Base-by-base conservation (phyloP, 2,888 invertebrate genomes). In the Machimus atricapillus region DNA sequence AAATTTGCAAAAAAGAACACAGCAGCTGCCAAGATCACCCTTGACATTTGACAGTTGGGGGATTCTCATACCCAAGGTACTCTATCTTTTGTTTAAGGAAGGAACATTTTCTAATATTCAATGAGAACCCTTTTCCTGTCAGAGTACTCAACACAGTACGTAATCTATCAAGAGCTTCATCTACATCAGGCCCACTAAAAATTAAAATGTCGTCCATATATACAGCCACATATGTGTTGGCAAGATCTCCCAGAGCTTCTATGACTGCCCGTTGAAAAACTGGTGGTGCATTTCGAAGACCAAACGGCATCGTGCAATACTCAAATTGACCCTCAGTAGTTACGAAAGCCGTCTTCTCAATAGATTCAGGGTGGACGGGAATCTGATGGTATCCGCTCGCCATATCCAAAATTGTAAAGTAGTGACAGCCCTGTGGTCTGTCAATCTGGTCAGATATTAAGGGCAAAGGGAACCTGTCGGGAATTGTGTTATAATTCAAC, bases 221-320 rank as follows among this genome's bases (percentile, higher is more conserved):
- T 3, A 88, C 87, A 3, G 89, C 52, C 2, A 89, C 89, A 34
- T 87, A 43, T 4, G 37, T 37, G 8, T 37, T 7, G 7, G 37
- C 37, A 2, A 37, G 37, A 1, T 37, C 5, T 5, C 37, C 37
- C 1, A 81, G 31, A 14, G 81, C 56, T 14, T 19, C 40, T 19
- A 85, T 85, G n/a, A 91, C 90, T 34, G 90, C 85, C 16, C 90
- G 73, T 86, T 91, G 91, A 88, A 91, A 91, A 14, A 89, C 89
- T 1, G 89, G 87, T 8, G 90, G 90, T 0, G 91, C 90, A 85
- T 91, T 91, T 1, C 88, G 37, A 1, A 91, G 88, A 1, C 91
- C 91, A 85, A 91, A 92, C 0, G 91, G 90, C 90, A 91, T 90
- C 0, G 88, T 34, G 0, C 87, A 46, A 83, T 89, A 91, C 87